Base-by-base conservation (phyloP, 2,888 invertebrate species). In the Melinaea marsaeus region DNA sequence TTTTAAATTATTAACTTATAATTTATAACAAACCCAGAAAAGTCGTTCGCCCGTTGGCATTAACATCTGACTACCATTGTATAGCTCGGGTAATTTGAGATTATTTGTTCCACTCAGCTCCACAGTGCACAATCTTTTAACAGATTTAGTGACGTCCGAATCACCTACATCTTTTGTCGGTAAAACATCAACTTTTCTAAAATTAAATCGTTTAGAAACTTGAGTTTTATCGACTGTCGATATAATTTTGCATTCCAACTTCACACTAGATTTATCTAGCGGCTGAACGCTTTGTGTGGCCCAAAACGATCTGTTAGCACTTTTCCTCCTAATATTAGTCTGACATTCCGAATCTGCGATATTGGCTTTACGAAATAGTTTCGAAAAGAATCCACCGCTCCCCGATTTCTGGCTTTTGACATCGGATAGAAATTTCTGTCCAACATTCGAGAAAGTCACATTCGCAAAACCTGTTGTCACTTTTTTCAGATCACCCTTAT, bases 21-120 rank as follows among this genome's bases (percentile, higher is more conserved):
- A 9, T 9, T 42, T 2, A 9, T 42, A 68, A 86, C 89, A 58
- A 79, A 90, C 90, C 90, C 89, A 88, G 78, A 77, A 90, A 51
- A 90, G 68, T 34, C 76, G 83, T 71, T 89, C 86, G 64, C 90
- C 90, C 0, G 84, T 83, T 2, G 85, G 84, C 88, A 89, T 88
- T 59, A 55, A 78, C 85, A 88, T 85, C 70, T 86, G 71, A 71
- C 90, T 90, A 6, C 90, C 88, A 35, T 72, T 79, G 61, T 88
- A 88, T 67, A 62, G 73, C 0, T 75, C 68, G 3, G 88, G 88
- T 67, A 75, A 65, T 66, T 68, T 81, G 60, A 88, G 64, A 47
- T 69, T 79, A 63, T 85, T 68, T n/a, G 79, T 80, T 13, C 77
- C 73, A 68, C 81, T 82, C 13, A 75, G 70, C 22, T 79, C 79